These are phyloP conservation scores for Molossus molossus DNA, from an alignment of 2,797 vertebrate species.

Conservation along the genomic window DNA sequence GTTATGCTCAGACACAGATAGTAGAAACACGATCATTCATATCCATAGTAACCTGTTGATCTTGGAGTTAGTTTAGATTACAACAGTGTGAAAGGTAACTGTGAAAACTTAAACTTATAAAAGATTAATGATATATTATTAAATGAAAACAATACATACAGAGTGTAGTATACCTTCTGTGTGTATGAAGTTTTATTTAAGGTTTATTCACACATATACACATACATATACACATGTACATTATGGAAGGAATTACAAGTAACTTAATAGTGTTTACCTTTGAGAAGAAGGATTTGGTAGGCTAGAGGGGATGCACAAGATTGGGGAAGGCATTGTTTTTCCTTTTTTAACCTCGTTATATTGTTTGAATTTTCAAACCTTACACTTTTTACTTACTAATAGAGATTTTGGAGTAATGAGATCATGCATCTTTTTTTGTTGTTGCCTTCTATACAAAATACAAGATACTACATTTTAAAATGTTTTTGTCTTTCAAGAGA, in stretches of 20 bases:
- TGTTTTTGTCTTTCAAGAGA: not conserved
- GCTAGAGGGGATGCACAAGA: not conserved
- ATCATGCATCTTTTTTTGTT: slow-evolving; percentile 10
- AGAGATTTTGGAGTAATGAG: slow-evolving; percentile 15
- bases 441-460: not conserved
- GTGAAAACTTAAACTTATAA: slow-evolving; percentile 34
- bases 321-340: slow-evolving; percentile 4
- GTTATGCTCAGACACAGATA: not conserved
- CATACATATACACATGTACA: not conserved
- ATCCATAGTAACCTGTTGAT: slow-evolving; percentile 39
- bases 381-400: slow-evolving; percentile 6
- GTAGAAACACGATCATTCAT: not conserved
- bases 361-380: slow-evolving; percentile 25
- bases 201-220: not conserved
- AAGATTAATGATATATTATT: slow-evolving; percentile 1
- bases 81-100: slow-evolving; percentile 10
- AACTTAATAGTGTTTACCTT: slow-evolving; percentile 26
- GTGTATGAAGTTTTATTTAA: slow-evolving; percentile 40
- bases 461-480: not conserved
- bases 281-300: not conserved
- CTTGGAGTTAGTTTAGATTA: slow-evolving; percentile 9
- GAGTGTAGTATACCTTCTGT: not conserved
- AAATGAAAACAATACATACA: not conserved
- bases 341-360: not conserved
- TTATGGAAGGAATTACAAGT: slow-evolving; percentile 6